These are phyloP conservation scores for Drosophila mimica DNA, from an alignment of 2,888 invertebrate species.

Conservation along the genomic window DNA sequence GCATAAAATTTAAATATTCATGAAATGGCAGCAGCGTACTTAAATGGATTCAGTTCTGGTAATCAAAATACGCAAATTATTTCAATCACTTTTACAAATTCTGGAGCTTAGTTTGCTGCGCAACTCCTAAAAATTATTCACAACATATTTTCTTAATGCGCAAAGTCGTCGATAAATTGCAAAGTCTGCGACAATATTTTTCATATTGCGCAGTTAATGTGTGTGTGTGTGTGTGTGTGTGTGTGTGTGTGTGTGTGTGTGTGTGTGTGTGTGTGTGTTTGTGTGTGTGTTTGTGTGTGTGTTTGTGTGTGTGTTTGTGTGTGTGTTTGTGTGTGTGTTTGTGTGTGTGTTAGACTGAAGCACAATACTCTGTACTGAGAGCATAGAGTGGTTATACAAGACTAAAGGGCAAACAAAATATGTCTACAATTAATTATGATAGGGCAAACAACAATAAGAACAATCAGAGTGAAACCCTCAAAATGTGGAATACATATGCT, in stretches of 20 bases:
- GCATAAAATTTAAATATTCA: slow-evolving; percentile 17
- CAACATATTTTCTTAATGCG: slow-evolving; percentile 32
- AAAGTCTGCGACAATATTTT: slow-evolving; percentile 53
- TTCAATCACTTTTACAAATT: slow-evolving; percentile 20
- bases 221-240: no score
- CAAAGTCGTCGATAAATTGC: slow-evolving; percentile 50
- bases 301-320: slow-evolving; percentile 1
- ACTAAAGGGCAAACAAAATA: background rate
- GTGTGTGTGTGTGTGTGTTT: background rate
- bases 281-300: background rate
- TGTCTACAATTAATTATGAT: background rate
- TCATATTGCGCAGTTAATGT: slow-evolving; percentile 44
- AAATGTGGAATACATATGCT: no score
- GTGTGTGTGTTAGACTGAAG: background rate
- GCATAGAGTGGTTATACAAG: background rate
- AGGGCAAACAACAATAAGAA: background rate
- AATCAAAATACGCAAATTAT: slow-evolving; percentile 22
- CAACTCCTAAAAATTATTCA: slow-evolving; percentile 25
- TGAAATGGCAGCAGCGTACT: slow-evolving; percentile 16
- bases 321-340: background rate
- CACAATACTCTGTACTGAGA: background rate
- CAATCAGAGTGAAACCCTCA: background rate
- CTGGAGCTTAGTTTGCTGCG: slow-evolving; percentile 42
- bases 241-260: no score
- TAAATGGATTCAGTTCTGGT: background rate